phyloP scores from a whole-genome alignment of 2,113 vertebrate genomes.

The Oreotragus oreotragus region DNA sequence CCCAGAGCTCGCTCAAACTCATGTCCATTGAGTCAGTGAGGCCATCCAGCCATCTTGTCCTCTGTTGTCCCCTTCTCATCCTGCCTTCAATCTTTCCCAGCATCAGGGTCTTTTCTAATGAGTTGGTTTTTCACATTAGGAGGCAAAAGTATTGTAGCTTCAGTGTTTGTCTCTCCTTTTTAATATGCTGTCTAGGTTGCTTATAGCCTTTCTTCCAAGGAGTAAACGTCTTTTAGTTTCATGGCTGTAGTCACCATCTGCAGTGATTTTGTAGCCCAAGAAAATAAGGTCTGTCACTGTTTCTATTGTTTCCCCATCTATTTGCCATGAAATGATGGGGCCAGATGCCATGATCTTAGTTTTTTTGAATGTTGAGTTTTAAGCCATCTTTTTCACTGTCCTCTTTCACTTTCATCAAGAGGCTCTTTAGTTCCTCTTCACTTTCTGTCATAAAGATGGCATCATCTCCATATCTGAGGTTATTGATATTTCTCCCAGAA shows the following conservation, averaged over 20 bases:
- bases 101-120: neutral
- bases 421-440: neutral
- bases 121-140: neutral
- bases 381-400: neutral
- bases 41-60: neutral
- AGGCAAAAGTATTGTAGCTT: neutral
- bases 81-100: neutral
- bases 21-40: neutral
- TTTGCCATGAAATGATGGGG: too few relatives aligned
- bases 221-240: neutral
- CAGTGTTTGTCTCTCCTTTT: neutral
- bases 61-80: neutral
- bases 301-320: neutral
- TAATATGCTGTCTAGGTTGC: neutral
- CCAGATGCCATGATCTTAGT: too few relatives aligned
- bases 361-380: neutral
- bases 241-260: neutral
- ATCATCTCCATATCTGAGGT: neutral
- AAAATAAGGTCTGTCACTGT: neutral
- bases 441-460: neutral
- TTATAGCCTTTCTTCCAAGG: neutral
- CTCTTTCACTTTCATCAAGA: neutral
- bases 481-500: neutral
- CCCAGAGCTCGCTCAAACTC: accelerated
- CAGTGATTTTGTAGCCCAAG: neutral